Percentiles rank a stretch among this genome's conserved stretches.
phyloP scores from a whole-genome alignment of 2,888 invertebrate genomes.

The Cheilosia urbana region DNA sequence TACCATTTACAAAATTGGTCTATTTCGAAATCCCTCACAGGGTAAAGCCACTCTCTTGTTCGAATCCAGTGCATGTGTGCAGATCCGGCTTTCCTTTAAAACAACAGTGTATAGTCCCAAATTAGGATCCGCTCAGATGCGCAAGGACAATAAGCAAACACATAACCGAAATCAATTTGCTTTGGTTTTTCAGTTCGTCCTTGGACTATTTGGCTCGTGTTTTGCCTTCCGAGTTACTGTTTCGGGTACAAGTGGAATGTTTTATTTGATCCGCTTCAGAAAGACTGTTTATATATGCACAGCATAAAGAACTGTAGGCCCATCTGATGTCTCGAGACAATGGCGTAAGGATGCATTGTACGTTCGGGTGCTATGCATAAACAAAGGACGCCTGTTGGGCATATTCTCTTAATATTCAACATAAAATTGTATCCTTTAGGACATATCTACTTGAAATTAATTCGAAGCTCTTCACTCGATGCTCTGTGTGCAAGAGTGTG shows the following conservation, averaged over 20 bases:
- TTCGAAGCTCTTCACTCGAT: background rate
- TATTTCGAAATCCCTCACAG: too few relatives aligned
- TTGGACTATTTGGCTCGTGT: slow-evolving; percentile 33
- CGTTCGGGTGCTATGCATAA: slow-evolving; percentile 3
- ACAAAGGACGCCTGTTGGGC: slow-evolving; percentile 38
- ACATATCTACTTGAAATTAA: background rate
- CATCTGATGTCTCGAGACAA: slow-evolving; percentile 37
- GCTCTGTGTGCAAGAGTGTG: background rate
- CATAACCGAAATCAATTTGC: background rate
- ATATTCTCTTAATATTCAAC: slow-evolving; percentile 22
- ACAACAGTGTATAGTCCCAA: background rate
- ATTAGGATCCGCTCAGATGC: slow-evolving; percentile 1
- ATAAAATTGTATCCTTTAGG: slow-evolving; percentile 46
- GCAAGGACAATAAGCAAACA: slow-evolving; percentile 3
- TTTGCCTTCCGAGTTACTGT: slow-evolving; percentile 14
- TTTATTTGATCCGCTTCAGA: slow-evolving; percentile 21
- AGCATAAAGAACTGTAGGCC: slow-evolving; percentile 7
- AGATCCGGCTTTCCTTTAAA: background rate
- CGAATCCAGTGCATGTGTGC: too few relatives aligned
- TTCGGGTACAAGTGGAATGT: background rate
- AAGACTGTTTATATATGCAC: background rate
- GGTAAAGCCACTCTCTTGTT: too few relatives aligned
- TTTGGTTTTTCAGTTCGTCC: background rate
- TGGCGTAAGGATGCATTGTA: slow-evolving; percentile 38
- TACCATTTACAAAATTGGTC: too few relatives aligned